Percentiles rank a stretch among this genome's conserved stretches.
Conservation (phyloP, 1,140 invertebrate genomes). For the Hydropsyche tenuis region DNA sequence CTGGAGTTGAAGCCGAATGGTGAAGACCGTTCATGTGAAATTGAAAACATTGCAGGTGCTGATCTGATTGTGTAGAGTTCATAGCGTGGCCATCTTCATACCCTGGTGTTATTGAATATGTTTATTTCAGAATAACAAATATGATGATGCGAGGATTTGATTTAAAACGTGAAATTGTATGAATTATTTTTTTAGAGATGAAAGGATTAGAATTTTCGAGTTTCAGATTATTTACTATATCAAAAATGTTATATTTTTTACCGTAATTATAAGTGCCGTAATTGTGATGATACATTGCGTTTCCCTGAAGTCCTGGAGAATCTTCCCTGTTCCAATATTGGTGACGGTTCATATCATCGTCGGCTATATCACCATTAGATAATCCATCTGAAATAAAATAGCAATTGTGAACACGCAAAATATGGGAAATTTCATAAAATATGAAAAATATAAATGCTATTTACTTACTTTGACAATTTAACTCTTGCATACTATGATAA, state of each 20-base stretch:
- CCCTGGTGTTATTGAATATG: slow-evolving; percentile 29
- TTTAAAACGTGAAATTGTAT: too few relatives aligned
- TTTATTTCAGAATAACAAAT: not conserved
- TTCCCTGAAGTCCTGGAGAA: slow-evolving; percentile 28
- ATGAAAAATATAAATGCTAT: too few relatives aligned
- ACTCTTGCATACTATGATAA: slow-evolving; percentile 51
- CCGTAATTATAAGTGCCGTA: slow-evolving; percentile 23
- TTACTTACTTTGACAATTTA: slow-evolving; percentile 46
- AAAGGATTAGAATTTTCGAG: too few relatives aligned
- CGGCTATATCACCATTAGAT: slow-evolving; percentile 16
- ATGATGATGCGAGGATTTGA: too few relatives aligned
- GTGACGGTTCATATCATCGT: slow-evolving; percentile 35
- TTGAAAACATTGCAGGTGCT: slow-evolving; percentile 39
- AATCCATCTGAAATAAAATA: slow-evolving; percentile 14
- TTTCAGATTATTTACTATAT: too few relatives aligned
- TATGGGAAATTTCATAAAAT: not conserved
- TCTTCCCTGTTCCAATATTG: slow-evolving; percentile 31
- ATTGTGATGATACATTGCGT: slow-evolving; percentile 30
- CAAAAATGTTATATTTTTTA: slow-evolving; percentile 1
- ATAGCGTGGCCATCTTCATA: slow-evolving; percentile 34
- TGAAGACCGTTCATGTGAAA: slow-evolving; percentile 38
- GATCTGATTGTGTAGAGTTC: slow-evolving; percentile 23
- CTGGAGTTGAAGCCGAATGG: slow-evolving; percentile 38
- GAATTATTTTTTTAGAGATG: too few relatives aligned
- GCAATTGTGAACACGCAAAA: not conserved